Evolutionary conservation across 1,140 invertebrate genomes (phyloP), one percentile per base, ranked within the genome.

Genomic region (Drosophila carrolli): DNA sequence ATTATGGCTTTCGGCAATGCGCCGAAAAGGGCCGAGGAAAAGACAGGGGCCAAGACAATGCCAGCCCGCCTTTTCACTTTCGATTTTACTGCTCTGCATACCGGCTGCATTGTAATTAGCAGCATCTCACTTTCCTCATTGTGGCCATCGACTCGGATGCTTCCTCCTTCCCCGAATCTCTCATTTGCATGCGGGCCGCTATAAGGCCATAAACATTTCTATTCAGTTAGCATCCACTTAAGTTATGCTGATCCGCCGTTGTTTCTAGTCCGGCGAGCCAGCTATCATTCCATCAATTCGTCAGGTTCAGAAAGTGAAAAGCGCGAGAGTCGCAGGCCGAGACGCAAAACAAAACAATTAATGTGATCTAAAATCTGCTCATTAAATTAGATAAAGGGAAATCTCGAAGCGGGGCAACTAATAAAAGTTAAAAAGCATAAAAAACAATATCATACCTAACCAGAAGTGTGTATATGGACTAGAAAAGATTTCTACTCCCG

Each of bases 371-470:
- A 83, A 86, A 83, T 83, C 83, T 86, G 59, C 60, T 58, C 84
- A 76, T 83, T 88, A 76, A 89, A 67, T 79, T 89, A 83, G 83
- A 88, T 75, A 83, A 88, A 80, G 84, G 79, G 79, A 86, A 89
- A 86, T 88, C 78, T 86, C 58, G 60, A 27, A 61, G 55, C 63
- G 65, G 48, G 44, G 38, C 68, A 35, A 55, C 57, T 60, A 78
- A 86, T 89, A 83, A 88, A 83, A 89, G 67, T 55, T 89, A 89
- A 89, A 89, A 63, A 89, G 71, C 83, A 88, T 88, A 51, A 61
- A 61, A 59, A 56, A 56, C 29, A 16, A 14, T 14, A 70, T 73
- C 66, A 44, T 29, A 23, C 41, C 19, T 47, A 55, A 29, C 16
- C 54, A 53, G 38, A 67, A 68, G 35, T 16, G 46, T 63, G 78